Conservation (phyloP, 2,888 invertebrate genomes). For the Alviniconcha strummeri region DNA sequence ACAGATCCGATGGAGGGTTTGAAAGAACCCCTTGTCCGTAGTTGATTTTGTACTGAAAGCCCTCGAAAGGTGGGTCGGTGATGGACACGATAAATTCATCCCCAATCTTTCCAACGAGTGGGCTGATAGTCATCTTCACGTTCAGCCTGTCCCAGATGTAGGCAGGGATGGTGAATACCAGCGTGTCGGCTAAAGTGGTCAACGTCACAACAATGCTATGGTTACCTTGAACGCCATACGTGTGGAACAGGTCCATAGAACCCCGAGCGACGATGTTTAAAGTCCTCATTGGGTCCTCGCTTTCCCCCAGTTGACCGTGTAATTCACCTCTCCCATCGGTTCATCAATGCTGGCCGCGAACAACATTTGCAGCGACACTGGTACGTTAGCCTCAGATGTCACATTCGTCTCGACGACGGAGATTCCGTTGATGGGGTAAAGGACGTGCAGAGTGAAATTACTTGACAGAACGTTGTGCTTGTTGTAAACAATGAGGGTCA, state of each 20-base stretch:
- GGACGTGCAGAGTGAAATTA: neutral
- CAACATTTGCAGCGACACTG: neutral
- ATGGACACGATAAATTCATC: neutral
- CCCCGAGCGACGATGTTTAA: neutral
- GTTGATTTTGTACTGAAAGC: neutral
- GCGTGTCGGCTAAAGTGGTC: neutral
- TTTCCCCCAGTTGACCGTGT: constrained; percentile 23
- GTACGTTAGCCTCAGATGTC: neutral
- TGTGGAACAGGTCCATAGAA: neutral
- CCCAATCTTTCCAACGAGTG: neutral
- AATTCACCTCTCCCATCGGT: neutral
- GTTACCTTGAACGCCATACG: neutral
- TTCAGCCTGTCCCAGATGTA: constrained; percentile 1
- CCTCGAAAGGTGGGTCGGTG: neutral
- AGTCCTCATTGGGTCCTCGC: neutral
- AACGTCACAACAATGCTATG: neutral
- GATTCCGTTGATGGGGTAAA: neutral
- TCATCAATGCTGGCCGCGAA: neutral
- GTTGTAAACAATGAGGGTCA: neutral
- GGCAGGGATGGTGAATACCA: neutral
- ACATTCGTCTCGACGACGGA: neutral
- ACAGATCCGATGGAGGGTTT: neutral
- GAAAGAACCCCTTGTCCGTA: neutral
- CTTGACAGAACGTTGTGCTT: neutral
- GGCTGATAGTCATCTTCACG: neutral